phyloP scores from a whole-genome alignment of 2,888 invertebrate species.

The Campopleginae sp. region DNA sequence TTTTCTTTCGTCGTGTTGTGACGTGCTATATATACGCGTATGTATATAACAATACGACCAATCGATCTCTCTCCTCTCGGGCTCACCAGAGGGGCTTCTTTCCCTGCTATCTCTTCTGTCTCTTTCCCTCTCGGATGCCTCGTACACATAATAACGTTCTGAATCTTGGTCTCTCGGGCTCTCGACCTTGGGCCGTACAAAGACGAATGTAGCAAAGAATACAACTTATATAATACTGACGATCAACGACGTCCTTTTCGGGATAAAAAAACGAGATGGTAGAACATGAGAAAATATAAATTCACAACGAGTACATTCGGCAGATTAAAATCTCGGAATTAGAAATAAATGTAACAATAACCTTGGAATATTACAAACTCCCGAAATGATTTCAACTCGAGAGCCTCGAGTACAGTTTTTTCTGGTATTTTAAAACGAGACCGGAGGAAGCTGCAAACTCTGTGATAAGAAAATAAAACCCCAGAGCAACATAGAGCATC shows the following conservation, averaged over 20 bases:
- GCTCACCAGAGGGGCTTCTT: constrained; percentile 60
- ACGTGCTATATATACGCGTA: constrained; percentile 36
- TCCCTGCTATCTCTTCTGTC: constrained; percentile 41
- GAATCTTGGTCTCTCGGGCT: constrained; percentile 38
- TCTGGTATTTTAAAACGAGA: not conserved
- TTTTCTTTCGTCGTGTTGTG: constrained; percentile 39
- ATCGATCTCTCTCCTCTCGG: constrained; percentile 58
- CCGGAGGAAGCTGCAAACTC: constrained; percentile 13
- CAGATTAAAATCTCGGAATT: not conserved
- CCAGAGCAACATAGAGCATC: constrained; percentile 16
- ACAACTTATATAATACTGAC: constrained; percentile 27
- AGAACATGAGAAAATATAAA: constrained; percentile 16
- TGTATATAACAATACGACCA: constrained; percentile 28
- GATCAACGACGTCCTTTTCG: constrained; percentile 14
- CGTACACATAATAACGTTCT: constrained; percentile 20
- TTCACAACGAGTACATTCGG: constrained; percentile 3
- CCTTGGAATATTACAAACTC: not conserved
- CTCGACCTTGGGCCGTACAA: constrained; percentile 22
- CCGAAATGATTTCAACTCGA: not conserved
- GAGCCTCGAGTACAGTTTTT: not conserved
- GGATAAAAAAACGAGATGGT: not conserved
- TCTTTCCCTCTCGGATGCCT: constrained; percentile 15
- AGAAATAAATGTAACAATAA: not conserved
- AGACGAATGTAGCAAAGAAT: constrained; percentile 37
- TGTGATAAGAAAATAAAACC: not conserved